Evolutionary conservation across 1,140 invertebrate species (phyloP), one percentile per base, ranked within the genome.

Genomic region (Conopomorpha cramerella): DNA sequence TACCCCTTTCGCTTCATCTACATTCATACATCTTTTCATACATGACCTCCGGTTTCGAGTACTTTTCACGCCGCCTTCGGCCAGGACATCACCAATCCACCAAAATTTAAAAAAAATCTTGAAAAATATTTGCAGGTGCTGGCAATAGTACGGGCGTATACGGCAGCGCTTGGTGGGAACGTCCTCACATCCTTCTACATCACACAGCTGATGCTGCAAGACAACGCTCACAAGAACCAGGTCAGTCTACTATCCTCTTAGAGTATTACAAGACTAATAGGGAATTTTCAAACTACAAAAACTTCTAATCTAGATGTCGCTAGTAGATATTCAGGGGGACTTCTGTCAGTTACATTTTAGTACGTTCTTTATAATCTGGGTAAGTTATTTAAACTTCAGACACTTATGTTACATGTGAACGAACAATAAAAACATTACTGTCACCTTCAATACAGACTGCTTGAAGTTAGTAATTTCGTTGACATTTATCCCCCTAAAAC

Each of bases 211-310:
- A 86, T 95, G 43, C 78, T 98, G 12, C 83, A 92, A 35, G 90
- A 95, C 72, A 96, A 93, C 73, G 87, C 92, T 40, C 93, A 97
- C 63, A 97, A 97, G 79, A 97, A 97, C 81, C 95, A 98, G 84
- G 94, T 96, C 68, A 64, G 36, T 36, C 44, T 42, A 10, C 10
- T 10, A 23, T 10, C 19, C 19, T 6, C 27, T 26, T 15, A 12
- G 11, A 4, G 8, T 30, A 8, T 4, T 30, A n/a, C 29, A 23
- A 23, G 19, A 23, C 4, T 10, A n/a, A n/a, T n/a, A n/a, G n/a
- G n/a, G n/a, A n/a, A n/a, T n/a, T n/a, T n/a, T n/a, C n/a, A n/a
- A n/a, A n/a, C n/a, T n/a, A n/a, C n/a, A n/a, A n/a, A n/a, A n/a
- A n/a, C n/a, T n/a, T n/a, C n/a, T n/a, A n/a, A n/a, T 23, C 19